Percentiles rank a stretch among this genome's conserved stretches.
These are phyloP conservation scores for Trichomycterus rosablanca DNA, from an alignment of 2,113 vertebrate species.

Conservation along the genomic window DNA sequence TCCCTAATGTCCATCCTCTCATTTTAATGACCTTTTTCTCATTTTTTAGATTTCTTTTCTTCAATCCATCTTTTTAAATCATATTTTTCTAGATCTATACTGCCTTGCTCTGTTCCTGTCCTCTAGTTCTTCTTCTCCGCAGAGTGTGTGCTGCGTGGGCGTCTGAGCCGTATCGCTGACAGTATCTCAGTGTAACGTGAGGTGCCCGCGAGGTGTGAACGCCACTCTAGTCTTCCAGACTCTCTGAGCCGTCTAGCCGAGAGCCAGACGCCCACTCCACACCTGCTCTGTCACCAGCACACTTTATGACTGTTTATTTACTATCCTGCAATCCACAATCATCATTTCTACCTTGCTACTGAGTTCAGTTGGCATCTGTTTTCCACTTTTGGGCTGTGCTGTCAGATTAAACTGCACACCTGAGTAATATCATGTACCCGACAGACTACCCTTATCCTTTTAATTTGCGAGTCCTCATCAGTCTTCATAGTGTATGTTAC, in stretches of 20 bases:
- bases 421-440: background rate
- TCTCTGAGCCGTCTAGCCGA: slow-evolving; percentile 55
- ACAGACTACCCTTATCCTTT: background rate
- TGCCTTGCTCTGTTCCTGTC: slow-evolving; percentile 29
- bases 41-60: background rate
- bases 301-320: slow-evolving; percentile 54
- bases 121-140: slow-evolving; percentile 22
- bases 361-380: slow-evolving; percentile 32
- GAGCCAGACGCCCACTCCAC: slow-evolving; percentile 70
- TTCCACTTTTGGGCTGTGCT: slow-evolving; percentile 16
- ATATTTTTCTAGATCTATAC: background rate
- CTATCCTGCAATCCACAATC: slow-evolving; percentile 48
- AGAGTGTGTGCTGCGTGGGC: slow-evolving; percentile 45
- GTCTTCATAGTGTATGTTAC: background rate
- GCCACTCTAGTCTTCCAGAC: slow-evolving; percentile 61
- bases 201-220: slow-evolving; percentile 37
- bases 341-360: slow-evolving; percentile 18
- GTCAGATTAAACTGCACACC: background rate
- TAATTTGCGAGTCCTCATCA: background rate
- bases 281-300: slow-evolving; percentile 58
- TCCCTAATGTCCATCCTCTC: no score
- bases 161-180: slow-evolving; percentile 39
- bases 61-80: background rate
- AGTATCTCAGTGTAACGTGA: slow-evolving; percentile 36
- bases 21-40: background rate